Evolutionary conservation across 1,140 invertebrate genomes (phyloP).

Genomic region (Phymastichus coffea): DNA sequence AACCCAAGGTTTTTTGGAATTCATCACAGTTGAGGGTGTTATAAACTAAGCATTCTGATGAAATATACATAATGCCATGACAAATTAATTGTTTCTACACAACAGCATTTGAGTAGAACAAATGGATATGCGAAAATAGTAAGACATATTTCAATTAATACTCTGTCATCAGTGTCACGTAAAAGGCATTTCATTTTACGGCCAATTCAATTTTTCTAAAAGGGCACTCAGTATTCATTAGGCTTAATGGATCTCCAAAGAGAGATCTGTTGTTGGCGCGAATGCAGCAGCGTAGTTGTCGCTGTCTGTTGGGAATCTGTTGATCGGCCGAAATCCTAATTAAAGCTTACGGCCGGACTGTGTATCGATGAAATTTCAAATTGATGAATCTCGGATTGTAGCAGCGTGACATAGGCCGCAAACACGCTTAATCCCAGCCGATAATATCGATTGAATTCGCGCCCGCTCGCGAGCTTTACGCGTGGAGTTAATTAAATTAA

Average conservation of each 20-base stretch:
- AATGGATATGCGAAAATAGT: too few relatives aligned
- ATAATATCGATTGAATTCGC: conserved; percentile 56
- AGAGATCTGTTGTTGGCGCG: neutral
- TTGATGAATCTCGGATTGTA: too few relatives aligned
- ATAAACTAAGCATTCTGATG: too few relatives aligned
- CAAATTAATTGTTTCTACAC: too few relatives aligned
- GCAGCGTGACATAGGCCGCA: too few relatives aligned
- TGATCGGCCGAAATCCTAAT: conserved; percentile 54
- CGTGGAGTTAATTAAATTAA: conserved; percentile 57
- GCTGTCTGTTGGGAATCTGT: conserved; percentile 43
- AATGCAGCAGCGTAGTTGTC: neutral
- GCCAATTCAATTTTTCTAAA: conserved; percentile 8
- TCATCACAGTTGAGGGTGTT: too few relatives aligned
- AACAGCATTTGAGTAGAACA: too few relatives aligned
- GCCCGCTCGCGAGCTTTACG: conserved; percentile 48
- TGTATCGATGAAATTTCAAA: conserved; percentile 7
- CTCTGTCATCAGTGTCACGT: too few relatives aligned
- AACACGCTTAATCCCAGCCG: conserved; percentile 54
- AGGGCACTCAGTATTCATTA: neutral
- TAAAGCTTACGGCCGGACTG: conserved; percentile 48
- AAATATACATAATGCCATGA: too few relatives aligned
- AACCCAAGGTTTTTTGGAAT: too few relatives aligned
- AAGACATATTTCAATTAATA: too few relatives aligned
- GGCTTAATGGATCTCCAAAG: neutral
- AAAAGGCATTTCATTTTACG: too few relatives aligned